A percentile compares a stretch with the other conserved stretches of the same genome.
Evolutionary conservation across 2,113 vertebrate species (phyloP).

Genomic region (Otis tarda): DNA sequence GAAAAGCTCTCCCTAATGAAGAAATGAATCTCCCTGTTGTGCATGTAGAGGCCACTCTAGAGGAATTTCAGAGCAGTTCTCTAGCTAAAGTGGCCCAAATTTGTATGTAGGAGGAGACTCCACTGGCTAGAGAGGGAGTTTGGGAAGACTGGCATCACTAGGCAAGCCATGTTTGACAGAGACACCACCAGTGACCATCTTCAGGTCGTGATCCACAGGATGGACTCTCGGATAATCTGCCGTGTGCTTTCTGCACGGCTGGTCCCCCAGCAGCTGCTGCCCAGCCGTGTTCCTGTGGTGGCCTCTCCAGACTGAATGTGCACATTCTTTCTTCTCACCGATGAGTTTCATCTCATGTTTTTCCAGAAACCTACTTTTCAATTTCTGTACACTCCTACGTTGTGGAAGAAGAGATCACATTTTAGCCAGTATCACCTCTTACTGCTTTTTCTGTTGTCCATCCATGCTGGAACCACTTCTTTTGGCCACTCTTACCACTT

Average conservation of each 20-base stretch:
- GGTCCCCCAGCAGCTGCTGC: background rate
- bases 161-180: background rate
- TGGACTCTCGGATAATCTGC: background rate
- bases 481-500: background rate
- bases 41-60: background rate
- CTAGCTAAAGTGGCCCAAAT: background rate
- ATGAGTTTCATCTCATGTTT: background rate
- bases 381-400: background rate
- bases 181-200: background rate
- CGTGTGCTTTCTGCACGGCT: background rate
- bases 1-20: background rate
- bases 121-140: background rate
- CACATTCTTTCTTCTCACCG: background rate
- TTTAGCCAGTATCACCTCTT: background rate
- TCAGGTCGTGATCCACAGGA: background rate
- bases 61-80: background rate
- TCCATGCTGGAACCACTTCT: background rate
- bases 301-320: background rate
- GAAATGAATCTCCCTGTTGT: background rate
- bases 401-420: background rate
- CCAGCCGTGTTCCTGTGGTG: fast-evolving
- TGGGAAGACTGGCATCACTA: background rate
- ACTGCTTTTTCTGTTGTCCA: background rate
- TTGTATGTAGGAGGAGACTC: background rate
- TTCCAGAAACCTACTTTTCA: background rate